Percentiles rank a stretch among this genome's conserved stretches.
Conservation (phyloP, 2,113 vertebrate species). For the Mohoua ochrocephala region DNA sequence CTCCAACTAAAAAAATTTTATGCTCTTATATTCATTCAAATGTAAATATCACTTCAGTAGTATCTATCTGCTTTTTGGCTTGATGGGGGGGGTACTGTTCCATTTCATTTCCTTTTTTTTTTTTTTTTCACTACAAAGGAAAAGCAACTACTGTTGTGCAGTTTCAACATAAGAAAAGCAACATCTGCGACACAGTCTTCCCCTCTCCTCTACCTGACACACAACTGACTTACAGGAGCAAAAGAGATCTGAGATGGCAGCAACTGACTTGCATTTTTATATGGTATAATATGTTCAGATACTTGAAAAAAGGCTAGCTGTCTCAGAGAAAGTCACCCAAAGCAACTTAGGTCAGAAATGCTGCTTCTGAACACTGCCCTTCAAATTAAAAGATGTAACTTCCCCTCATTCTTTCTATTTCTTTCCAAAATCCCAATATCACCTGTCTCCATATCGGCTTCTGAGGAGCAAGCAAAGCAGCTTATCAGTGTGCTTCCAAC, state of each 20-base stretch:
- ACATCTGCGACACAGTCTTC: background rate
- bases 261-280: background rate
- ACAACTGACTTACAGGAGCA: background rate
- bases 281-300: background rate
- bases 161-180: background rate
- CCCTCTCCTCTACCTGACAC: background rate
- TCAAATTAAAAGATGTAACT: background rate
- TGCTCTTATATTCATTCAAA: constrained; percentile 42
- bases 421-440: background rate
- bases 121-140: background rate
- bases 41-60: constrained; percentile 40
- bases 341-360: background rate
- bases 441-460: background rate
- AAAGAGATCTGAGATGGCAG: background rate
- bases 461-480: background rate
- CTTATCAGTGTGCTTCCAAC: background rate
- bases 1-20: constrained; percentile 22
- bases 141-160: background rate
- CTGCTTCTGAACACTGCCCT: background rate
- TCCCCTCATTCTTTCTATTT: background rate
- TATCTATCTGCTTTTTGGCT: background rate
- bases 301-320: background rate
- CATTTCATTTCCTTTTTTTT: background rate
- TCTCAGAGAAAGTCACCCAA: background rate
- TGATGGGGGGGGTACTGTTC: background rate